Evolutionary conservation across 2,797 vertebrate species (phyloP).

Genomic region (Lerista edwardsae): DNA sequence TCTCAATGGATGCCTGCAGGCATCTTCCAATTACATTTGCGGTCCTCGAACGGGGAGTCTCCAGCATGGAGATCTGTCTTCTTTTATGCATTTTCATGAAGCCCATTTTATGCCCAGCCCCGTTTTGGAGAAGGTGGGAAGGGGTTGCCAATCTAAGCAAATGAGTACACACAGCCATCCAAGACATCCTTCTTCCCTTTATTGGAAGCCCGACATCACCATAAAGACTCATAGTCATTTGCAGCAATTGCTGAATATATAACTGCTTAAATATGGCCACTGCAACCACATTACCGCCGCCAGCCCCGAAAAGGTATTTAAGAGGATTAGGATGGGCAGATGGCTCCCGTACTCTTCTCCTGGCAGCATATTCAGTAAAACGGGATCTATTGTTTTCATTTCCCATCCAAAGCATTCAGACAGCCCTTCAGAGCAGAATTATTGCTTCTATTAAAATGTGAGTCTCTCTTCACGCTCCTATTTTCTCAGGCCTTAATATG

Average conservation of each 20-base stretch:
- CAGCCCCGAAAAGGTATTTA: constrained; percentile 49
- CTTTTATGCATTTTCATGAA: neutral
- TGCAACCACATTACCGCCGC: constrained; percentile 11
- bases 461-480: constrained; percentile 65
- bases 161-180: neutral
- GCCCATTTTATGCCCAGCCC: neutral
- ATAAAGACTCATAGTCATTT: constrained; percentile 8
- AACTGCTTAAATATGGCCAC: constrained; percentile 34
- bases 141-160: neutral
- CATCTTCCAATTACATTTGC: neutral
- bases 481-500: constrained; percentile 72
- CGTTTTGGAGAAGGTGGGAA: no score
- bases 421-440: constrained; percentile 73
- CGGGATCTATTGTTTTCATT: constrained; percentile 75
- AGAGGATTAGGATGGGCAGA: constrained; percentile 46
- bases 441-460: constrained; percentile 78
- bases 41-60: neutral
- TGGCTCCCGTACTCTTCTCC: constrained; percentile 53
- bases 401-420: constrained; percentile 71
- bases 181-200: neutral
- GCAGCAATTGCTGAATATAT: constrained; percentile 39
- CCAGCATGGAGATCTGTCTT: neutral
- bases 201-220: neutral
- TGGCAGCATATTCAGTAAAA: constrained; percentile 54
- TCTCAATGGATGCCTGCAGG: neutral